Evolutionary conservation across 2,113 vertebrate genomes (phyloP).

Genomic region (Picathartes gymnocephalus): DNA sequence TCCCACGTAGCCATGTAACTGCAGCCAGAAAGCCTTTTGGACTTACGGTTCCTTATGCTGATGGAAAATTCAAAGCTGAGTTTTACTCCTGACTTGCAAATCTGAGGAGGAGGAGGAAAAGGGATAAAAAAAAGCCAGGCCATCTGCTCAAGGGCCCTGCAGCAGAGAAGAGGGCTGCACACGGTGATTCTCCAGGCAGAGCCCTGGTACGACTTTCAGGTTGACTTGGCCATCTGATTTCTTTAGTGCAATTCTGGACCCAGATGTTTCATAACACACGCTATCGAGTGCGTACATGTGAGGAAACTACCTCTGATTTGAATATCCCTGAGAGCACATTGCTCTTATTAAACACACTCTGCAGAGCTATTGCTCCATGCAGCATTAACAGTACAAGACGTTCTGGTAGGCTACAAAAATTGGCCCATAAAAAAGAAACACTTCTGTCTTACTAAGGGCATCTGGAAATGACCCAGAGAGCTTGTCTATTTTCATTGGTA

Average conservation of each 20-base stretch:
- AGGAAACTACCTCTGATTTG: slow-evolving; percentile 31
- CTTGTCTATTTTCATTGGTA: slow-evolving; percentile 37
- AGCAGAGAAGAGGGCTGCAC: not conserved
- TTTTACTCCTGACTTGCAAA: slow-evolving; percentile 42
- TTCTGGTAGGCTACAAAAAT: slow-evolving; percentile 44
- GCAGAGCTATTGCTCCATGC: slow-evolving; percentile 43
- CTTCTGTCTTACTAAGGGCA: slow-evolving; percentile 48
- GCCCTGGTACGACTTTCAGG: not conserved
- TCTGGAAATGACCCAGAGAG: slow-evolving; percentile 49
- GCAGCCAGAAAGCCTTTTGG: not conserved
- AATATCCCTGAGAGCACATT: slow-evolving; percentile 46
- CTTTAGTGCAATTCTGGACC: not conserved
- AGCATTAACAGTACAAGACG: slow-evolving; percentile 29
- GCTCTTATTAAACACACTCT: slow-evolving; percentile 49
- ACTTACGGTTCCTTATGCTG: not conserved
- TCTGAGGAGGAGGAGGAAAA: slow-evolving; percentile 3
- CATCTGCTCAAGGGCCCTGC: slow-evolving; percentile 37
- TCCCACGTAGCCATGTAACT: not conserved
- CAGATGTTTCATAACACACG: slow-evolving; percentile 39
- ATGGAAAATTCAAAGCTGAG: not conserved
- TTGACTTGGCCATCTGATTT: slow-evolving; percentile 27
- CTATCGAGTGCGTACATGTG: not conserved
- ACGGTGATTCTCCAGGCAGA: not conserved
- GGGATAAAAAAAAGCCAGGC: not conserved
- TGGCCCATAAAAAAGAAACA: slow-evolving; percentile 55